Evolutionary conservation across 2,888 invertebrate species (phyloP), one percentile per base, ranked within the genome.

Genomic region (Conchocele bisecta): DNA sequence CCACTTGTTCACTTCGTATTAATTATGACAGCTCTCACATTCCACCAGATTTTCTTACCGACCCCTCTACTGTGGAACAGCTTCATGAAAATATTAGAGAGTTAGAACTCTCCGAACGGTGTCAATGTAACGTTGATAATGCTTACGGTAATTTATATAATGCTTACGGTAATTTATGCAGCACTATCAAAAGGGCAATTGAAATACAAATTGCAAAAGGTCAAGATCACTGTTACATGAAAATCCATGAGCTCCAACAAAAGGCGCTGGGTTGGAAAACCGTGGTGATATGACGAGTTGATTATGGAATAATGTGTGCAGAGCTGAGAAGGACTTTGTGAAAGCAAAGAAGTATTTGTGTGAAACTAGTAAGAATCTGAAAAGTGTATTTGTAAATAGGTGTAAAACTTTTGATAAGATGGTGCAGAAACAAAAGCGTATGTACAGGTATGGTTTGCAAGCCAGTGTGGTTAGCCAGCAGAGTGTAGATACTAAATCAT

Each of bases 401-500:
- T n/a, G 51, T n/a, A 51, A 51, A 13, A 6, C 17, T 3, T 51
- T 51, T 33, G 51, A 51, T 51, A 3, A 33, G 17, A 17, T 20
- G 17, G 51, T 31, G 15, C 51, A 51, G 22, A 24, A n/a, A 31
- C 51, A n/a, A 51, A 51, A 51, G 35, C 33, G 22, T n/a, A n/a
- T n/a, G 3, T 51, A 51, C 15, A 33, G 51, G 51, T 29, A 20
- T 51, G 33, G 35, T 15, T 20, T 51, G 33, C 51, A 51, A 51
- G 13, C 3, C 5, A 5, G 35, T 5, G 35, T 51, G 3, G 51
- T 20, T n/a, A 29, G n/a, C 22, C 22, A 17, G n/a, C 20, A 31
- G 9, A 31, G 22, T 2, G 35, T 5, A 20, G 35, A 51, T 17
- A 20, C 51, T 5, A 31, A 31, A 13, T 31, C 31, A n/a, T 51